A percentile compares a stretch with the other conserved stretches of the same genome.
Conservation (phyloP, 1,140 invertebrate species). For the Aphaenogaster floridana region DNA sequence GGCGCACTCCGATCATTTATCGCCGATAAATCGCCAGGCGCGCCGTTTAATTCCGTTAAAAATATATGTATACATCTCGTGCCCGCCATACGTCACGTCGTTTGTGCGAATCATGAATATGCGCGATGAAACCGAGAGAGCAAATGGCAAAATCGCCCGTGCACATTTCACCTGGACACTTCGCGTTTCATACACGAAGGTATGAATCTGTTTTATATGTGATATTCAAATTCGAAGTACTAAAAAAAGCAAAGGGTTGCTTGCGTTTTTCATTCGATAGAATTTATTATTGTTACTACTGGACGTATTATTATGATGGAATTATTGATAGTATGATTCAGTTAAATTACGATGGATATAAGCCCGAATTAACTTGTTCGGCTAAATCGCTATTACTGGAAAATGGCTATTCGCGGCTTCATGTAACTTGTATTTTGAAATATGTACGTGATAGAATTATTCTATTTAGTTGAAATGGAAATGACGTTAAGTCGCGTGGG, state of each 20-base stretch:
- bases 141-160: conserved; percentile 1
- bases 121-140: conserved; percentile 12
- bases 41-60: conserved; percentile 55
- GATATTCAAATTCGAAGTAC: neutral
- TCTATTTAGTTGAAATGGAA: neutral
- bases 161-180: neutral
- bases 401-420: conserved; percentile 13
- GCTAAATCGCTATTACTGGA: neutral
- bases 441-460: neutral
- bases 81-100: conserved; percentile 34
- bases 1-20: conserved; percentile 47
- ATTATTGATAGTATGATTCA: conserved; percentile 10
- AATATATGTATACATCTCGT: conserved; percentile 30
- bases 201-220: neutral
- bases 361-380: conserved; percentile 24
- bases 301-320: neutral
- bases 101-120: conserved; percentile 33
- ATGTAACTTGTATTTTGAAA: neutral
- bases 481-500: neutral
- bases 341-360: conserved; percentile 3
- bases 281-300: neutral
- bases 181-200: neutral
- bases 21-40: conserved; percentile 30
- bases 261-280: neutral
- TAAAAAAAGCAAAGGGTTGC: neutral